Base-by-base conservation (phyloP, 2,113 vertebrate genomes). In the Ciconia stormi region DNA sequence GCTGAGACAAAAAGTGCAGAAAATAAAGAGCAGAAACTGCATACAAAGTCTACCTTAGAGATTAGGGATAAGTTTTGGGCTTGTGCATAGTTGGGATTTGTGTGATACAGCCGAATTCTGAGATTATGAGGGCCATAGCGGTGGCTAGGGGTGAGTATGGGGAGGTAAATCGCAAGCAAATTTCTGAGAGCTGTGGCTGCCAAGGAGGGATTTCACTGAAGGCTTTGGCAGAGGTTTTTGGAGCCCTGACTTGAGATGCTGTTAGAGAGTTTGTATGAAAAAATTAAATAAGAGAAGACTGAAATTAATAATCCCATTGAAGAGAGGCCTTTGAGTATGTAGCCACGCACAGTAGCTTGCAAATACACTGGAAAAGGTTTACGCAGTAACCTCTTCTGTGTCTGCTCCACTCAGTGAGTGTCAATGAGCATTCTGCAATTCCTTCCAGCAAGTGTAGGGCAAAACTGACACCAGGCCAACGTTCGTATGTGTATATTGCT, bases 161-260 rank as follows among this genome's bases (percentile, higher is more conserved):
- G 36, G 96, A 97, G 59, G 70, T 94, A 97, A 96, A 92, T 49
- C 91, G 42, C 18, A 93, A 95, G 44, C 4, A 89, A 74, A 95
- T 94, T 91, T 87, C 90, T 80, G 70, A 95, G 52, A 89, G 34
- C 56, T 91, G 18, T 32, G 32, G 52, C 52, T 97, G 83, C 72
- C 36, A 65, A 85, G 27, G 76, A 87, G 29, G 40, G 23, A 95
- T 82, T 93, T 67, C 14, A 21, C n/a, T 78, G 65, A 77, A 85
- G 67, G 25, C 58, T 88, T 92, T 96, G 81, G 93, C 89, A 96
- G 77, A 86, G 17, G 18, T 46, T 87, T 91, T 77, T 61, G 42
- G 46, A 90, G 49, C 26, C 27, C 11, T 84, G 27, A 40, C 34
- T 52, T 52, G 66, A 83, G 70, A 88, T 42, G 42, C 23, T 83